Evolutionary conservation across 1,140 invertebrate genomes (phyloP).

Genomic region (Zaprionus camerounensis): DNA sequence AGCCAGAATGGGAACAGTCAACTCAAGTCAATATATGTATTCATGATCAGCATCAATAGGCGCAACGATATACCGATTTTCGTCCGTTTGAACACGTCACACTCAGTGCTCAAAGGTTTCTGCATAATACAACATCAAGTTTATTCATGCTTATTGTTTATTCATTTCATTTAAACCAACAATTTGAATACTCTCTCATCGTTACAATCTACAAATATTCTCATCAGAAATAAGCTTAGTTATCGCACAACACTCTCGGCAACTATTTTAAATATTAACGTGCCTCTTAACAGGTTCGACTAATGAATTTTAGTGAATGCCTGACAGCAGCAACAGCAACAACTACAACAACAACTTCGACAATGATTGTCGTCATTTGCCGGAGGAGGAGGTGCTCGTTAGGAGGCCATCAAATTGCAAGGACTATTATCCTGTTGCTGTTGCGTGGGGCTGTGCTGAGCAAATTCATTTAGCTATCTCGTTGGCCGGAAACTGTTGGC

Average conservation of each 20-base stretch:
- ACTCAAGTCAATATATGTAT: too few species aligned
- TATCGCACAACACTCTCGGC: neutral
- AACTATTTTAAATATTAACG: constrained; percentile 20
- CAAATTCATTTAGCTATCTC: constrained; percentile 35
- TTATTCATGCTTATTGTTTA: neutral
- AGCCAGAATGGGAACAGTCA: too few species aligned
- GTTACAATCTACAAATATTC: neutral
- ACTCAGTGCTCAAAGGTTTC: too few species aligned
- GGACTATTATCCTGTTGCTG: constrained; percentile 29
- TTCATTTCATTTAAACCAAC: neutral
- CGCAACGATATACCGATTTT: too few species aligned
- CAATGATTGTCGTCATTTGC: constrained; percentile 25
- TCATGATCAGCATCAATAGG: too few species aligned
- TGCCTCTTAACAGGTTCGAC: neutral
- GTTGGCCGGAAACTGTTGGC: constrained; percentile 22
- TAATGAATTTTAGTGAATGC: constrained; percentile 25
- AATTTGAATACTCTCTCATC: neutral
- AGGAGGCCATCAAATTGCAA: constrained; percentile 27
- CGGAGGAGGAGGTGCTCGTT: constrained; percentile 19
- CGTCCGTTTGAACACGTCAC: too few species aligned
- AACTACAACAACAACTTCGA: neutral
- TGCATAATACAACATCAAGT: too few species aligned
- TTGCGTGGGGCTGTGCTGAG: constrained; percentile 8
- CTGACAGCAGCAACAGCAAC: neutral
- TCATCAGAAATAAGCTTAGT: neutral